Conservation (phyloP, 2,888 invertebrate genomes). For the Pollenia amentaria region DNA sequence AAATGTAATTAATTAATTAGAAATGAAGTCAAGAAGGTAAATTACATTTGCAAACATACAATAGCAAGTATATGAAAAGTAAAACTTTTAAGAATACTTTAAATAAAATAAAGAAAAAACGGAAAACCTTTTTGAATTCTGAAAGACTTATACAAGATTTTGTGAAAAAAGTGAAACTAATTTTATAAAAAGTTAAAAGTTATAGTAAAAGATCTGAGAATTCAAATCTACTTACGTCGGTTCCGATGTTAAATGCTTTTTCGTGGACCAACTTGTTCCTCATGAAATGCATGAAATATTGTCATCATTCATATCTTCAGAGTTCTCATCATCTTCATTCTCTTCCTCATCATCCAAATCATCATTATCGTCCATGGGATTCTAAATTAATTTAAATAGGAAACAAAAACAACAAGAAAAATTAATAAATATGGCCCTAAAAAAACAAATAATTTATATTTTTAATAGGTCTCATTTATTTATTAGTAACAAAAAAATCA, state of each 20-base stretch:
- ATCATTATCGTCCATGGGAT: constrained; percentile 74
- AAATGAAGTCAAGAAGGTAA: too few species aligned
- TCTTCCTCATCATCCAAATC: constrained; percentile 78
- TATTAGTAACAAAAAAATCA: neutral
- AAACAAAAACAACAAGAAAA: neutral
- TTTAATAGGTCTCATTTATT: constrained; percentile 4
- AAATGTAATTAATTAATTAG: too few species aligned
- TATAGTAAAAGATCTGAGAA: neutral
- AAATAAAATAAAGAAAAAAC: too few species aligned
- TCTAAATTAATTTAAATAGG: constrained; percentile 51
- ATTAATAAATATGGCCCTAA: neutral
- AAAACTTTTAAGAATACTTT: too few species aligned
- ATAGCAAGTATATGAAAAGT: too few species aligned
- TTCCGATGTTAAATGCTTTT: constrained; percentile 81
- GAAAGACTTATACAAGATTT: too few species aligned
- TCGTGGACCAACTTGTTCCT: constrained; percentile 82
- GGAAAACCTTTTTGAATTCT: neutral
- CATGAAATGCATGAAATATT: constrained; percentile 77
- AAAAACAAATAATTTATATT: constrained; percentile 13
- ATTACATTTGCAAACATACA: too few species aligned
- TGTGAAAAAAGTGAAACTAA: too few species aligned
- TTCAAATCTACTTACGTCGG: constrained; percentile 81
- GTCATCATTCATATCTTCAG: constrained; percentile 79
- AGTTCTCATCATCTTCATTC: constrained; percentile 81
- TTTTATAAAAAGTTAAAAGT: neutral